phyloP scores from a whole-genome alignment of 2,797 vertebrate genomes.

The Morus bassanus region DNA sequence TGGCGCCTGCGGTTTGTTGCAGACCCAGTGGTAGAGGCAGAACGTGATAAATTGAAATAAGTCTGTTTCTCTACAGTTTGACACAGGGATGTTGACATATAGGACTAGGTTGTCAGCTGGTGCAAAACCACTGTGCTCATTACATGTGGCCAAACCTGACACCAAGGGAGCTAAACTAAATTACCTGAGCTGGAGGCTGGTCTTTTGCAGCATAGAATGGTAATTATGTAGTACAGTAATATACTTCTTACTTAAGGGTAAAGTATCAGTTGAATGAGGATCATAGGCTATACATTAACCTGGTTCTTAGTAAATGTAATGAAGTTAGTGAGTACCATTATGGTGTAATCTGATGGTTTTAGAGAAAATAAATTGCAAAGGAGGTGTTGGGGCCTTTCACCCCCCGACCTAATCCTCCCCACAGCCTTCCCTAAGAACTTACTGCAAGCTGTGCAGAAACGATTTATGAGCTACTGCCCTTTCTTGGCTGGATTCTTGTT shows the following conservation, averaged over 20 bases:
- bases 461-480: not conserved
- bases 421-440: not conserved
- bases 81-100: not conserved
- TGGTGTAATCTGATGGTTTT: not conserved
- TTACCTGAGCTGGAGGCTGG: not conserved
- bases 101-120: not conserved
- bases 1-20: conserved; percentile 63
- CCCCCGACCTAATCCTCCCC: not conserved
- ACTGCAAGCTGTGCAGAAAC: not conserved
- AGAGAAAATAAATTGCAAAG: not conserved
- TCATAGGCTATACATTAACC: not conserved
- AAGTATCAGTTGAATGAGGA: not conserved
- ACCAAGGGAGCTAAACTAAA: not conserved
- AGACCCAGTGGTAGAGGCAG: conserved; percentile 5
- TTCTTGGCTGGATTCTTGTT: not conserved
- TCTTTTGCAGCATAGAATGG: not conserved
- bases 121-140: not conserved
- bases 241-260: not conserved
- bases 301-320: not conserved
- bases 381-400: not conserved
- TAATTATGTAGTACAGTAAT: not conserved
- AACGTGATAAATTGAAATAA: conserved; percentile 9
- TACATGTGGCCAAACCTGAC: not conserved
- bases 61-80: not conserved
- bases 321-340: not conserved